Evolutionary conservation across 1,140 invertebrate species (phyloP), one percentile per base, ranked within the genome.

Genomic region (Trachymyrmex septentrionalis): DNA sequence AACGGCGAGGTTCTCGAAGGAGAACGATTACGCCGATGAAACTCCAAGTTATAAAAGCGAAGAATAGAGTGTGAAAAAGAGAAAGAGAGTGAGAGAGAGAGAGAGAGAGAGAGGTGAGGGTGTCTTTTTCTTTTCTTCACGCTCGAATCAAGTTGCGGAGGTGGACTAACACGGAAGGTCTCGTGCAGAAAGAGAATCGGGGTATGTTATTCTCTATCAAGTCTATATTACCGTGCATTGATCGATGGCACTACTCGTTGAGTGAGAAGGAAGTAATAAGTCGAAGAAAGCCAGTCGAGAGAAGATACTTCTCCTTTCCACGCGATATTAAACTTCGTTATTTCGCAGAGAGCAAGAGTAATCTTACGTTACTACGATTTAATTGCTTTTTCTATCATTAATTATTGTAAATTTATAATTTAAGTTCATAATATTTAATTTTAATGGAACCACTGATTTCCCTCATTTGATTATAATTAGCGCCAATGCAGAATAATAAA

Each of bases 201-300:
- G 71, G 61, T 86, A 81, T 91, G 87, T 91, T 91, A 87, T 66
- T 53, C 59, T 84, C 80, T 91, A 91, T 91, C 90, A 76, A 81
- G 87, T 87, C 75, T 87, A 72, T 87, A 87, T 88, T 91, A 88
- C 61, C 73, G 44, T 88, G 53, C 53, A 88, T 86, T 76, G 89
- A 63, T 48, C 67, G 78, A 91, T 84, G 71, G 82, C 72, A 91
- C 61, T 80, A 76, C 61, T 76, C 73, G 71, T 21, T 55, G 19
- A 67, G 50, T 86, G 50, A 77, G 59, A 61, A 87, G 85, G 71
- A 77, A 87, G 66, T 30, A 27, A 9, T n/a, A n/a, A 63, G 19
- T 48, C 55, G 55, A 72, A 69, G 24, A n/a, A 90, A 55, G 57
- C 48, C 63, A 67, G 71, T 71, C 59, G 7, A 57, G 67, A 50